A percentile compares a stretch with the other conserved stretches of the same genome.
These are phyloP conservation scores for Thunnus thynnus DNA, from an alignment of 2,113 vertebrate genomes.

Conservation along the genomic window DNA sequence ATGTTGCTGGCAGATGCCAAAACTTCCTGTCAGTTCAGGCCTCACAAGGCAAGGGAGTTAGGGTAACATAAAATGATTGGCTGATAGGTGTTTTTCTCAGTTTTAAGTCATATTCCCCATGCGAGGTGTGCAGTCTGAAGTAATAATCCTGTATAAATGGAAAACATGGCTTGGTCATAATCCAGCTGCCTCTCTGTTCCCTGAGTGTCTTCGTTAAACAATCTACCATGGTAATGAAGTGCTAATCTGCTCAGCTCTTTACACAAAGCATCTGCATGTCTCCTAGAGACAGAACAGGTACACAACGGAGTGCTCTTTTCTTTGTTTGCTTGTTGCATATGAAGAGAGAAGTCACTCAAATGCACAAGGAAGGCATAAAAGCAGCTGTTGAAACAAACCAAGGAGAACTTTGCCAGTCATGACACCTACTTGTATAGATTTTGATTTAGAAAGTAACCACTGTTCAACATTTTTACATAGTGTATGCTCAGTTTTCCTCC, in stretches of 20 bases:
- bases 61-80: slow-evolving; percentile 53
- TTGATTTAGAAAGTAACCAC: slow-evolving; percentile 24
- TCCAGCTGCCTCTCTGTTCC: slow-evolving; percentile 78
- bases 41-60: slow-evolving; percentile 37
- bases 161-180: slow-evolving; percentile 80
- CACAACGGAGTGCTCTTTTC: slow-evolving; percentile 59
- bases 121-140: slow-evolving; percentile 71
- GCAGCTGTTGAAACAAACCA: slow-evolving; percentile 22
- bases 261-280: slow-evolving; percentile 78
- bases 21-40: slow-evolving; percentile 42
- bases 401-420: slow-evolving; percentile 25
- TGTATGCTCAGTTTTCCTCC: slow-evolving; percentile 2
- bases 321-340: slow-evolving; percentile 61
- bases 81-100: slow-evolving; percentile 65
- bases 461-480: slow-evolving; percentile 36
- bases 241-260: slow-evolving; percentile 79
- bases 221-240: slow-evolving; percentile 79
- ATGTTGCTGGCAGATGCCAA: slow-evolving; percentile 31
- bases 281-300: slow-evolving; percentile 73
- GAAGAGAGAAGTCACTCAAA: slow-evolving; percentile 48
- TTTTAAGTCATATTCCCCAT: slow-evolving; percentile 77
- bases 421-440: slow-evolving; percentile 4
- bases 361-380: slow-evolving; percentile 26
- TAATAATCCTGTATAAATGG: slow-evolving; percentile 81
- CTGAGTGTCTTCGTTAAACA: slow-evolving; percentile 78